Conservation (phyloP, 2,797 vertebrate species). For the Phoeniculus purpureus region DNA sequence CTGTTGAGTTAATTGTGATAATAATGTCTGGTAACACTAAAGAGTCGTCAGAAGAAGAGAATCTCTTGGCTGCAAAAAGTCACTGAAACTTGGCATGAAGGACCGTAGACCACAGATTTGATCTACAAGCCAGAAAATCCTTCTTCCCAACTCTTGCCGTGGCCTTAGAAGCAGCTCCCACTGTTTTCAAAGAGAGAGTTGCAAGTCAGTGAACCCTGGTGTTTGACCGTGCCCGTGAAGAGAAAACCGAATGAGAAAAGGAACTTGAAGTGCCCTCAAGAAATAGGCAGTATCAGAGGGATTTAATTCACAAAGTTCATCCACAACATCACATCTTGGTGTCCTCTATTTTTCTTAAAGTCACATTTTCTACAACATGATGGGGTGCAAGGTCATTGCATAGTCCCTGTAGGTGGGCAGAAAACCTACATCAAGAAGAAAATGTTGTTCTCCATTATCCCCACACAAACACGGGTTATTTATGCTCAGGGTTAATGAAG, state of each 20-base stretch:
- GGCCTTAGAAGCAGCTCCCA: background rate
- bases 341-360: background rate
- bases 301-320: background rate
- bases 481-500: background rate
- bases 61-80: constrained; percentile 27
- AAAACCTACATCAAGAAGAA: background rate
- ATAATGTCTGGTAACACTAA: constrained; percentile 21
- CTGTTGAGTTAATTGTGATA: constrained; percentile 36
- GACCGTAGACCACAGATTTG: background rate
- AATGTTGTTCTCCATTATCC: background rate
- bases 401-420: background rate
- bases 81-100: constrained; percentile 29
- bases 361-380: background rate
- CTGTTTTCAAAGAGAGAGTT: background rate
- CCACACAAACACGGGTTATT: background rate
- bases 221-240: background rate
- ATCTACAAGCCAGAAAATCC: constrained; percentile 7
- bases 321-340: background rate
- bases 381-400: background rate
- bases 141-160: background rate
- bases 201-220: background rate
- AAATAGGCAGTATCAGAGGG: background rate
- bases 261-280: background rate
- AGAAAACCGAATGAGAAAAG: background rate
- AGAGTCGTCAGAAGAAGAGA: background rate